Percentiles rank a stretch among this genome's conserved stretches.
Evolutionary conservation across 1,140 invertebrate genomes (phyloP).

Genomic region (Cyrtorhinus lividipennis): DNA sequence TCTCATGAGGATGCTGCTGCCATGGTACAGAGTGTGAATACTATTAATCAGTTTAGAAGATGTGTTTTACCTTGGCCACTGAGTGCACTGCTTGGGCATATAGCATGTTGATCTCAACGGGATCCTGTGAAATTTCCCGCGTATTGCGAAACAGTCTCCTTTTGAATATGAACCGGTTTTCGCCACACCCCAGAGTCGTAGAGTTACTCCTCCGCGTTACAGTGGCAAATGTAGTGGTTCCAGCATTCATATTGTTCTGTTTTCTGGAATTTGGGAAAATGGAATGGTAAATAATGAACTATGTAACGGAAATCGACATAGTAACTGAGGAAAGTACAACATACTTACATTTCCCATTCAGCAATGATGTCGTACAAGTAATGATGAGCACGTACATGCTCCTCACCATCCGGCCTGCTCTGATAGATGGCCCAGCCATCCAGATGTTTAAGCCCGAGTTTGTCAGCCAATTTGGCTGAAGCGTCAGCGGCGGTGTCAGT

Average conservation of each 20-base stretch:
- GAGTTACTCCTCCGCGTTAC: conserved; percentile 38
- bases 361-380: conserved; percentile 89
- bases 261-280: conserved; percentile 33
- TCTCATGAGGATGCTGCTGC: too few relatives aligned
- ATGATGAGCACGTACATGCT: conserved; percentile 83
- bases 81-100: conserved; percentile 91
- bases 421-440: conserved; percentile 94
- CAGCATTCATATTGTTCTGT: conserved; percentile 42
- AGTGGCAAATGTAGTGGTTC: conserved; percentile 37
- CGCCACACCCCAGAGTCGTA: conserved; percentile 54
- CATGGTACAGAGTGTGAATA: not conserved
- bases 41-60: too few relatives aligned
- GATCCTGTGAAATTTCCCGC: conserved; percentile 86
- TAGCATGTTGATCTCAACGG: conserved; percentile 84
- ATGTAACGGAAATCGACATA: not conserved
- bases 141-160: conserved; percentile 75
- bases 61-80: conserved; percentile 65
- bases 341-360: conserved; percentile 73
- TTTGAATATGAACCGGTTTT: conserved; percentile 87
- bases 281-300: not conserved
- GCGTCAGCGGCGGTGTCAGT: conserved; percentile 86
- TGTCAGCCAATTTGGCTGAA: conserved; percentile 72
- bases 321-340: not conserved
- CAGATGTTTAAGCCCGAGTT: conserved; percentile 63
- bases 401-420: conserved; percentile 64